phyloP scores from a whole-genome alignment of 2,888 invertebrate genomes.

The Scrobipalpa atriplicella region DNA sequence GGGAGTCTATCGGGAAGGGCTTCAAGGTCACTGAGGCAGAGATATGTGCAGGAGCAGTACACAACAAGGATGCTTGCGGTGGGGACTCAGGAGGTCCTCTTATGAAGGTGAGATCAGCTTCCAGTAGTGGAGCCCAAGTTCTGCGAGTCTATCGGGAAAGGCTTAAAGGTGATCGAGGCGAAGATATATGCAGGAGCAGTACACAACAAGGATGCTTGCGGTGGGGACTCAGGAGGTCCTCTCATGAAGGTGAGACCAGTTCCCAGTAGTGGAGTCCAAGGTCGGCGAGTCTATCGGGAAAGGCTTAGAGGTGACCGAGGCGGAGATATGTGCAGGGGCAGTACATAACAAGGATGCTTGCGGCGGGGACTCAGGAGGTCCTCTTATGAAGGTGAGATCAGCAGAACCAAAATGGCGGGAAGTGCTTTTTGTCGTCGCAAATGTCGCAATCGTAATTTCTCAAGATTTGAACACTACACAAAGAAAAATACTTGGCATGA shows the following conservation, averaged over 20 bases:
- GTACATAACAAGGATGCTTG: conserved; percentile 82
- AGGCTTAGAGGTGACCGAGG: conserved; percentile 51
- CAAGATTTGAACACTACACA: too few relatives aligned
- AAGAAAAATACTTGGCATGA: too few relatives aligned
- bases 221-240: conserved; percentile 85
- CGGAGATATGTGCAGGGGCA: conserved; percentile 83
- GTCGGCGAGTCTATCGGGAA: conserved; percentile 59
- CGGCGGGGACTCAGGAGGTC: conserved; percentile 85
- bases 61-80: conserved; percentile 82
- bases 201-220: conserved; percentile 82
- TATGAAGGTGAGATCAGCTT: conserved; percentile 70
- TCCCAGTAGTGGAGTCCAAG: conserved; percentile 57
- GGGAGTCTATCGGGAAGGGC: conserved; percentile 54
- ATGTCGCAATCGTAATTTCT: too few relatives aligned
- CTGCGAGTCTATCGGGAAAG: conserved; percentile 59
- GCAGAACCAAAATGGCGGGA: background rate
- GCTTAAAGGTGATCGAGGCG: conserved; percentile 52
- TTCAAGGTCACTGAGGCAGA: conserved; percentile 60
- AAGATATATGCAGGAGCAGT: conserved; percentile 83
- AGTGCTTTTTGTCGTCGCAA: background rate
- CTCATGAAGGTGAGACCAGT: conserved; percentile 71
- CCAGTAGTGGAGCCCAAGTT: conserved; percentile 54
- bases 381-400: conserved; percentile 72
- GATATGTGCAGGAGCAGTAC: conserved; percentile 81
- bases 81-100: conserved; percentile 86